Conservation (phyloP, 2,888 invertebrate species). For the Synergus itoensis region DNA sequence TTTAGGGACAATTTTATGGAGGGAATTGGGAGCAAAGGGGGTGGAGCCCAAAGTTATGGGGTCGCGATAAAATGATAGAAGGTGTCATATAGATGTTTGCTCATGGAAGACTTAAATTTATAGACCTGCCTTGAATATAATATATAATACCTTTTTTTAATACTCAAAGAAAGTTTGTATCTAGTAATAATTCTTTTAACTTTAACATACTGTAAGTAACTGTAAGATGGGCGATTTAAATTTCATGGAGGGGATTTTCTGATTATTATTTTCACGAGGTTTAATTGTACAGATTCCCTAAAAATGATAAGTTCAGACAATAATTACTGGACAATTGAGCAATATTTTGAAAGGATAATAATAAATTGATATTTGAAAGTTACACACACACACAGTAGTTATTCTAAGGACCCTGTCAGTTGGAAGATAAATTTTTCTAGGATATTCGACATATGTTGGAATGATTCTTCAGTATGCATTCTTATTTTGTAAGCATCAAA, state of each 20-base stretch:
- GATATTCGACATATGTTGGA: conserved; percentile 19
- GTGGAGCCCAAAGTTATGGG: neutral
- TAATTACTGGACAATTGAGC: neutral
- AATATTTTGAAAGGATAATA: neutral
- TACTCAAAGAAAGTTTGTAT: neutral
- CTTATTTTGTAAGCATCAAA: conserved; percentile 24
- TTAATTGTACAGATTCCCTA: too few relatives aligned
- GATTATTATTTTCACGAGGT: too few relatives aligned
- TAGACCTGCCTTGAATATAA: neutral
- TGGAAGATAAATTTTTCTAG: neutral
- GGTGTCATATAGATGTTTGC: neutral
- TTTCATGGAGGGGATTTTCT: too few relatives aligned
- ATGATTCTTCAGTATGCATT: conserved; percentile 18
- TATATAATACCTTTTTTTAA: neutral
- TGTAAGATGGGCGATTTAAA: too few relatives aligned
- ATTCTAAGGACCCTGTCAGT: neutral
- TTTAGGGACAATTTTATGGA: neutral
- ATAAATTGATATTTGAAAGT: neutral
- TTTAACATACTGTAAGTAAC: too few relatives aligned
- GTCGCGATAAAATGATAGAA: neutral
- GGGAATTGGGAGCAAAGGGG: conserved; percentile 11
- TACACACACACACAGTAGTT: too few relatives aligned
- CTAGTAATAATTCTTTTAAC: neutral
- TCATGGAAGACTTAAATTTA: neutral
- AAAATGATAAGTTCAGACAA: neutral